Evolutionary conservation across 2,113 vertebrate species (phyloP), one percentile per base, ranked within the genome.

Genomic region (Brachypteracias leptosomus): DNA sequence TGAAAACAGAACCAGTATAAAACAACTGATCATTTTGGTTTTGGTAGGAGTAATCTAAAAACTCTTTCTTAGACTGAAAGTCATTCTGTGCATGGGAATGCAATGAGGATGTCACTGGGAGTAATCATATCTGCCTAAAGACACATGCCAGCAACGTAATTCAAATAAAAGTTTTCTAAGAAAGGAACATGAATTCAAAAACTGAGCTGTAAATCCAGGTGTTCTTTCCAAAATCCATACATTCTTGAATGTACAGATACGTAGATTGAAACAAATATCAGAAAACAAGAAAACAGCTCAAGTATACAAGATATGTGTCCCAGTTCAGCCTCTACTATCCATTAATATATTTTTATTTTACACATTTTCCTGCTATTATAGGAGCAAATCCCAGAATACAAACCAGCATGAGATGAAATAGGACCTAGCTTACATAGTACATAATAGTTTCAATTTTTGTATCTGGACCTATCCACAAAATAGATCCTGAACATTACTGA

Each of bases 1-100:
- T 95, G 94, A 96, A 95, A 96, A 95, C 81, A 66, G 58, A 36
- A 82, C 54, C 31, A 36, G 54, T 63, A 78, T 47, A 78, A 89
- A 92, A 94, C 44, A 92, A 72, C 61, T 82, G 90, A 82, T 91
- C 40, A 46, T 75, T 90, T 82, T 79, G 40, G n/a, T 55, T 89
- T 94, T 62, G 58, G 62, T 49, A 71, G 77, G 31, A 85, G 21
- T 16, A 72, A 65, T 47, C 57, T 89, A 63, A 67, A 10, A 72
- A 75, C 58, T 3, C 10, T 61, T 93, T 71, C 57, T 81, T 51
- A 62, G n/a, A 40, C 57, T 87, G 61, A 75, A 92, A 93, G 55
- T 86, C 72, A 28, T 63, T 80, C 42, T 84, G 47, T n/a, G 21
- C 24, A 25, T 6, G 22, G 29, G 55, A 93, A 61, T 4, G 58